Evolutionary conservation across 2,113 vertebrate genomes (phyloP).

Genomic region (Polyodon spathula): DNA sequence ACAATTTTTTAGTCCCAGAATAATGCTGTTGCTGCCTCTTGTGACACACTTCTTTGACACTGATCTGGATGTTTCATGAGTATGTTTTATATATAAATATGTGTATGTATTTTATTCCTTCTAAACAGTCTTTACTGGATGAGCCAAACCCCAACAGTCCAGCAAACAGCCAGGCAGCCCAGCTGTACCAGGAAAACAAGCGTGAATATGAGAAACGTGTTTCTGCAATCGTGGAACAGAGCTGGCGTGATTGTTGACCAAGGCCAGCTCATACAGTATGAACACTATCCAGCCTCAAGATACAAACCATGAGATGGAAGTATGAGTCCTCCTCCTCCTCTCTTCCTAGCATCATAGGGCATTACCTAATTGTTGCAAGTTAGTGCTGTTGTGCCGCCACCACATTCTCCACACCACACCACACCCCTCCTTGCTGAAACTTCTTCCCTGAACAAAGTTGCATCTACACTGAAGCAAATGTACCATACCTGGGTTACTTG

Average conservation of each 20-base stretch:
- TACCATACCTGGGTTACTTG: conserved; percentile 90
- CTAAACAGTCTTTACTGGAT: conserved; percentile 85
- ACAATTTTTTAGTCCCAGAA: too few species aligned
- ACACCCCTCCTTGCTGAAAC: conserved; percentile 55
- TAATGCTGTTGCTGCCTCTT: too few species aligned
- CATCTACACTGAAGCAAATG: conserved; percentile 73
- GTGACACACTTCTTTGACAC: too few species aligned
- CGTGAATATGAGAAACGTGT: conserved; percentile 96
- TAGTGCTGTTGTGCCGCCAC: conserved; percentile 82
- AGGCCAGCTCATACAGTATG: conserved; percentile 48
- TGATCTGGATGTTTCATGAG: too few species aligned
- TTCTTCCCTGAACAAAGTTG: conserved; percentile 64
- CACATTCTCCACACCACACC: conserved; percentile 35
- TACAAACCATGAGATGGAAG: conserved; percentile 61
- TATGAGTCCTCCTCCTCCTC: conserved; percentile 42
- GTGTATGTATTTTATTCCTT: conserved; percentile 19
- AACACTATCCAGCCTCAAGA: conserved; percentile 72
- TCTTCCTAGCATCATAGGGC: conserved; percentile 61
- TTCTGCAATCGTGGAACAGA: conserved; percentile 98
- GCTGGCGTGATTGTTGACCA: conserved; percentile 97
- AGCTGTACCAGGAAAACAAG: conserved; percentile 98
- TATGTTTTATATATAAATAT: not conserved
- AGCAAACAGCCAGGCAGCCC: conserved; percentile 96
- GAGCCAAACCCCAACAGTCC: conserved; percentile 97
- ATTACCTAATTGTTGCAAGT: conserved; percentile 76